Conservation (phyloP, 2,797 vertebrate species). For the Sternarchorhynchus goeldii region DNA sequence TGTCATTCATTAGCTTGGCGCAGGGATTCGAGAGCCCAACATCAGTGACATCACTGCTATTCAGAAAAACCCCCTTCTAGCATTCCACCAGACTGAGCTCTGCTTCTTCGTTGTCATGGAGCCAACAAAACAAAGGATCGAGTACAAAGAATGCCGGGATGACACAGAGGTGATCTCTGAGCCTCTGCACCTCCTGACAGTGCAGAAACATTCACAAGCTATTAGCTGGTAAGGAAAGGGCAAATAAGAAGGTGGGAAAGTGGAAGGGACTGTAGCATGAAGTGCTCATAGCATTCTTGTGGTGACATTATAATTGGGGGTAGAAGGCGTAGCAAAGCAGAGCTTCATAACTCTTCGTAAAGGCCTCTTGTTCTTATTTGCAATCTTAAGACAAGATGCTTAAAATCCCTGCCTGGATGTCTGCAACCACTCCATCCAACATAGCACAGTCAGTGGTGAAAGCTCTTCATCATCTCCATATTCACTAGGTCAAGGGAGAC, state of each 20-base stretch:
- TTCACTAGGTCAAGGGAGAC: conserved; percentile 29
- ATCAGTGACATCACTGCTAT: conserved; percentile 50
- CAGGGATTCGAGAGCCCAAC: conserved; percentile 28
- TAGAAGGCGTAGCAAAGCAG: not conserved
- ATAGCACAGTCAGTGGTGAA: conserved; percentile 22
- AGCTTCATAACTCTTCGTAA: not conserved
- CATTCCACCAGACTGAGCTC: conserved; percentile 72
- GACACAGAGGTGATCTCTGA: conserved; percentile 30
- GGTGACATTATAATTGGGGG: conserved; percentile 19
- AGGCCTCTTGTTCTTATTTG: not conserved
- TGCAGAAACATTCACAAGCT: conserved; percentile 6
- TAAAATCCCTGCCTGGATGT: not conserved
- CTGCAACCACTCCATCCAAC: not conserved
- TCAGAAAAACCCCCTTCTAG: conserved; percentile 58
- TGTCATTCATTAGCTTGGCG: conserved; percentile 40
- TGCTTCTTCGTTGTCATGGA: conserved; percentile 72
- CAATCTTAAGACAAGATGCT: not conserved
- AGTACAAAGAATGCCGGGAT: conserved; percentile 26
- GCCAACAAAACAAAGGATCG: conserved; percentile 40
- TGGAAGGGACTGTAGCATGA: conserved; percentile 44
- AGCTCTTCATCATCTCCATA: conserved; percentile 32
- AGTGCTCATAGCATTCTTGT: conserved; percentile 33
- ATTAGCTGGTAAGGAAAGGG: not conserved
- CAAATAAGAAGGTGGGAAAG: not conserved
- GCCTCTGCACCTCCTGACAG: conserved; percentile 11